Evolutionary conservation across 2,888 invertebrate genomes (phyloP).

Genomic region (Halocaridina rubra): DNA sequence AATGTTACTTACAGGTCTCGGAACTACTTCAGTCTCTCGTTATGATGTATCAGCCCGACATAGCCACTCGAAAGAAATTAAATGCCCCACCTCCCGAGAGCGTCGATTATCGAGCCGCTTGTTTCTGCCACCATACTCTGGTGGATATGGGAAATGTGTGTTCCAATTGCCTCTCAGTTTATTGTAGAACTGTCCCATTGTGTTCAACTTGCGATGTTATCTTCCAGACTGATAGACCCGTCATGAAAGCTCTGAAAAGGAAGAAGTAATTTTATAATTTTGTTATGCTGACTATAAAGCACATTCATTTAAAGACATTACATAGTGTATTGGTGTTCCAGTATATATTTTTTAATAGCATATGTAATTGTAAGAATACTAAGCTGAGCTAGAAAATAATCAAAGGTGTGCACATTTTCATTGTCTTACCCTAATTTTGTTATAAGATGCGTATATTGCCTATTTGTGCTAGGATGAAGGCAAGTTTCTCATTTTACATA

Average conservation of each 20-base stretch:
- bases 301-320: too few species aligned
- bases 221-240: conserved; percentile 58
- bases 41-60: conserved; percentile 93
- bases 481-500: too few species aligned
- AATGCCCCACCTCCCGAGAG: conserved; percentile 89
- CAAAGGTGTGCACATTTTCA: too few species aligned
- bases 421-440: too few species aligned
- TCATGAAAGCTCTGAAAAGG: conserved; percentile 52
- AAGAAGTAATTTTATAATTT: conserved; percentile 41
- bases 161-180: conserved; percentile 96
- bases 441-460: too few species aligned
- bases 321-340: too few species aligned
- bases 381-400: too few species aligned
- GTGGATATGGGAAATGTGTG: conserved; percentile 97
- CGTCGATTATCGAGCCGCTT: conserved; percentile 96
- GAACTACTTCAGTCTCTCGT: conserved; percentile 62
- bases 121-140: conserved; percentile 95
- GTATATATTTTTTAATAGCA: too few species aligned
- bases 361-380: too few species aligned
- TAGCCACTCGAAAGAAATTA: conserved; percentile 76
- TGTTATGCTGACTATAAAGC: too few species aligned
- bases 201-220: conserved; percentile 84
- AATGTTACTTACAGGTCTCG: conserved; percentile 70
- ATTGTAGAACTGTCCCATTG: conserved; percentile 96
- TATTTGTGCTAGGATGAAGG: too few species aligned